Base-by-base conservation (phyloP, 2,888 invertebrate species). In the Acanthococcus lagerstroemiae region DNA sequence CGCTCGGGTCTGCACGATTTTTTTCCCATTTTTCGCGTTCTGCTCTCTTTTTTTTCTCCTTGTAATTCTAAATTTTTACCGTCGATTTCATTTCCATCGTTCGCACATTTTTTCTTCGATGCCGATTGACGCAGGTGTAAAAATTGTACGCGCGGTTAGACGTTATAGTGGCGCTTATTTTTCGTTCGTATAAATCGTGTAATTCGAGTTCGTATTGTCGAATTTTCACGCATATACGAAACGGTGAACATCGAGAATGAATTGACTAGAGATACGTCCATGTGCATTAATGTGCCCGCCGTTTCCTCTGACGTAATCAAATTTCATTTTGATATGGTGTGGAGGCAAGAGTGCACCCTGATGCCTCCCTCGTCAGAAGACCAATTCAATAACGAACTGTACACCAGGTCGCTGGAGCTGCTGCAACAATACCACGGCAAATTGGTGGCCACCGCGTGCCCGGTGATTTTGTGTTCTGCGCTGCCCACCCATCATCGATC, bases 401-500 rank as follows among this genome's bases (percentile, higher is more conserved):
- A 84, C 77, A 80, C 83, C 71, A 83, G 84, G 72, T 81, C 89
- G 72, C 85, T 87, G 75, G 88, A 90, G 73, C 85, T 87, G 73
- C 82, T 90, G 71, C 84, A 88, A 77, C 90, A 91, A 74, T 91
- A 88, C 74, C 92, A 93, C 74, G 94, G 94, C n/a, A 69, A 69
- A 52, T 80, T 96, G 74, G 88, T 94, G 71, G 87, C 88, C 76
- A 97, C 97, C 26, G 96, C 95, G 57, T 93, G 93, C 69, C 97
- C 97, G 0, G 90, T 94, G 70, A 89, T 99, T 70, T 81, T 96
- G 68, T 99, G 97, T 80, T 93, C 95, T 57, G 86, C 86, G 1
- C 80, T 99, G 71, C 99, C 99, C 2, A 84, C 84, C 0, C 99
- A 99, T 76, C 99, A 97, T 97, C 82, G 99, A 68, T 94, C 88